Base-by-base conservation (phyloP, 2,113 vertebrate genomes). In the Mastomys coucha region DNA sequence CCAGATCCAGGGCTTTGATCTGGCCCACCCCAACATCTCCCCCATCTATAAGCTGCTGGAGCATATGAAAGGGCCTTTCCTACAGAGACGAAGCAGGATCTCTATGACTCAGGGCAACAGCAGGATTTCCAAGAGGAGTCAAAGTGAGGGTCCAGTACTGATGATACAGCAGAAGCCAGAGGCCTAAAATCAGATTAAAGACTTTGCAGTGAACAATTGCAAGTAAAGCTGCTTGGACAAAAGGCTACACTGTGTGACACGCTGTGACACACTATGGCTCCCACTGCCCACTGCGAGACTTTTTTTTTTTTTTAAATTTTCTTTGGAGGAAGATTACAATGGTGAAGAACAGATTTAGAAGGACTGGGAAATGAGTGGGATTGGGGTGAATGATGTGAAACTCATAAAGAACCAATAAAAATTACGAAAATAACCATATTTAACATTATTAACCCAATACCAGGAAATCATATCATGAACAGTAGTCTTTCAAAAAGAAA, bases 391-490 rank as follows among this genome's bases (percentile, higher is more conserved):
- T 39, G n/a, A 22, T 9, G n/a, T 73, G 72, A 42, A 75, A 75
- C 24, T 75, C 72, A 42, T 5, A 87, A 65, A 89, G 53, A 77
- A 91, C 70, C 72, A 24, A 42, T 42, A 10, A 42, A 22, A 75
- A 24, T 11, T 75, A 75, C 24, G 19, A 24, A 22, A 76, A 92
- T 89, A 67, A 77, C 73, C 39, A 65, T 60, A 92, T 78, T 75
- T 94, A 73, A 65, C 56, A 65, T 84, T 39, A 84, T 80, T 92
- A 33, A 10, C 39, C 2, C 4, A 86, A 67, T 36, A 24, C 19
- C n/a, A 96, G 81, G 87, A 96, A 91, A 95, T 91, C 31, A 28
- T 89, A 81, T 53, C 33, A 45, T 20, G 65, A 89, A 56, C 9
- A 39, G 82, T 53, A 76, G 14, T 70, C 36, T 89, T 93, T 88